Percentiles rank a stretch among this genome's conserved stretches.
These are phyloP conservation scores for Cheilosia urbana DNA, from an alignment of 2,888 invertebrate genomes.

Conservation along the genomic window DNA sequence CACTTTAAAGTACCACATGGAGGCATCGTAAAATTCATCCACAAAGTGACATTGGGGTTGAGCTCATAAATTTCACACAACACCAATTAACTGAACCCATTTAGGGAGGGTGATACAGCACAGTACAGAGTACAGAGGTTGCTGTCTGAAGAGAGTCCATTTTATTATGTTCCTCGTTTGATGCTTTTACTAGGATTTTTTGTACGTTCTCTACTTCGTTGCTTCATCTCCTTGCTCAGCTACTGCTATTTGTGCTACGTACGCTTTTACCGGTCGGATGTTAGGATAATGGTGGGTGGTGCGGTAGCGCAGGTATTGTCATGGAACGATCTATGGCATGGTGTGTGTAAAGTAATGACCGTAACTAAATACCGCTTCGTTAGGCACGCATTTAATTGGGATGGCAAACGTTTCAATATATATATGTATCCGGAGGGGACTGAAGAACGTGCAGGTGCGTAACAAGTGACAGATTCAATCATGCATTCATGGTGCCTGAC, in stretches of 20 bases:
- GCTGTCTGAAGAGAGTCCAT: slow-evolving; percentile 54
- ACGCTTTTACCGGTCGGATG: slow-evolving; percentile 59
- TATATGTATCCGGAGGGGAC: slow-evolving; percentile 37
- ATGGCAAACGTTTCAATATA: slow-evolving; percentile 59
- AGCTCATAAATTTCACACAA: slow-evolving; percentile 72
- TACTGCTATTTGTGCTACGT: slow-evolving; percentile 6
- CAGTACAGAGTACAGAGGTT: slow-evolving; percentile 1
- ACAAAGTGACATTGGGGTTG: slow-evolving; percentile 32
- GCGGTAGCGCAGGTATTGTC: background rate
- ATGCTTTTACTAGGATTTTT: slow-evolving; percentile 28
- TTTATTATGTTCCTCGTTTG: slow-evolving; percentile 64
- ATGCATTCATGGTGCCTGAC: slow-evolving; percentile 31
- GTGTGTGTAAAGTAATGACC: slow-evolving; percentile 66
- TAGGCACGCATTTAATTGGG: slow-evolving; percentile 73
- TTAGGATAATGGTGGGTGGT: slow-evolving; percentile 38
- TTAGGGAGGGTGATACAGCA: slow-evolving; percentile 6
- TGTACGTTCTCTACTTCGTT: slow-evolving; percentile 3
- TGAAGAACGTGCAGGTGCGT: slow-evolving; percentile 59
- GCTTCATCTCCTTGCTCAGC: background rate
- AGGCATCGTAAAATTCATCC: slow-evolving; percentile 61
- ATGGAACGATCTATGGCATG: background rate
- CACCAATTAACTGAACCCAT: slow-evolving; percentile 73
- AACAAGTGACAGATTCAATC: slow-evolving; percentile 74
- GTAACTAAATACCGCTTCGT: slow-evolving; percentile 72
- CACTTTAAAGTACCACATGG: slow-evolving; percentile 59